A percentile compares a stretch with the other conserved stretches of the same genome.
Conservation (phyloP, 2,888 invertebrate species). For the Chrysina gloriosa region DNA sequence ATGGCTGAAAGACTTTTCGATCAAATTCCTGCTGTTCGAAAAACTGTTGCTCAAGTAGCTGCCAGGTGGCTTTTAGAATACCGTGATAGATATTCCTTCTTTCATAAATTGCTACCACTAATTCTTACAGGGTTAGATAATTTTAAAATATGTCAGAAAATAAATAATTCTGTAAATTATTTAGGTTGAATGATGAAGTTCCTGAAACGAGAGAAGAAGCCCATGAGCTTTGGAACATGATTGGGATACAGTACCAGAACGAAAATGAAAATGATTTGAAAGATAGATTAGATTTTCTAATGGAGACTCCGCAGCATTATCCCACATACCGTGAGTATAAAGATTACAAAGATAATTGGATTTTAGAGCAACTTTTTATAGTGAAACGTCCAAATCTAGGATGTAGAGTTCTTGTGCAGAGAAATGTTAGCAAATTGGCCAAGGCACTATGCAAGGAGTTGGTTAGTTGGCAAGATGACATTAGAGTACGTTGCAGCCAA, state of each 20-base stretch:
- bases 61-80: slow-evolving; percentile 83
- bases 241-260: slow-evolving; percentile 81
- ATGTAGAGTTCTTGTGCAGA: slow-evolving; percentile 82
- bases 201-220: slow-evolving; percentile 77
- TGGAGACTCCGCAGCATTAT: slow-evolving; percentile 77
- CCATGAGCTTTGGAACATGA: slow-evolving; percentile 74
- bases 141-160: slow-evolving; percentile 2
- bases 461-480: slow-evolving; percentile 77
- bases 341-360: neutral
- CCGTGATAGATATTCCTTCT: slow-evolving; percentile 89
- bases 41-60: slow-evolving; percentile 80
- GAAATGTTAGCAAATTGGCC: slow-evolving; percentile 79
- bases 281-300: slow-evolving; percentile 82
- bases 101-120: slow-evolving; percentile 86
- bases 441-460: slow-evolving; percentile 79
- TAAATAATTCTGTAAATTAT: slow-evolving; percentile 34
- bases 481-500: slow-evolving; percentile 78
- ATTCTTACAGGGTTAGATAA: slow-evolving; percentile 78
- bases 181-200: slow-evolving; percentile 82
- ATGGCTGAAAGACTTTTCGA: slow-evolving; percentile 91
- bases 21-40: slow-evolving; percentile 80
- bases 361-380: slow-evolving; percentile 50
- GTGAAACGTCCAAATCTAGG: slow-evolving; percentile 87
- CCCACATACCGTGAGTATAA: slow-evolving; percentile 70
- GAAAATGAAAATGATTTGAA: slow-evolving; percentile 92